A percentile compares a stretch with the other conserved stretches of the same genome.
Conservation (phyloP, 2,888 invertebrate species). For the Hipparchia semele region DNA sequence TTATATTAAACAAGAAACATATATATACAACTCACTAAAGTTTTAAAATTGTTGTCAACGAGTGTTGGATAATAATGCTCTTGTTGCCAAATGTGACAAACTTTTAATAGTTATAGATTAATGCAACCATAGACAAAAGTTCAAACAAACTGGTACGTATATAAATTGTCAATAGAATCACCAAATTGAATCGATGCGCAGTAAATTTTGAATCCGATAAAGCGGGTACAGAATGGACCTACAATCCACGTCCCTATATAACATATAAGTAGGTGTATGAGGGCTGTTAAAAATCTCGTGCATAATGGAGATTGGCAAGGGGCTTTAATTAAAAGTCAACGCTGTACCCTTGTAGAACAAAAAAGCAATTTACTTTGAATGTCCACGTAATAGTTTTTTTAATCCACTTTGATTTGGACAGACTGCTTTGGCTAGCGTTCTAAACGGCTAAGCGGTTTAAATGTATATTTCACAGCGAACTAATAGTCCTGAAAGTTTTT, state of each 20-base stretch:
- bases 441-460: constrained; percentile 26
- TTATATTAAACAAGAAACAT: too few relatives aligned
- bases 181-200: constrained; percentile 18
- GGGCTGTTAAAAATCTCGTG: constrained; percentile 71
- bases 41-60: too few relatives aligned
- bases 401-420: constrained; percentile 33
- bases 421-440: constrained; percentile 30
- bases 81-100: not conserved
- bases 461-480: constrained; percentile 24
- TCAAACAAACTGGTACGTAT: not conserved
- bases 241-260: constrained; percentile 19
- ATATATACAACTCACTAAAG: too few relatives aligned
- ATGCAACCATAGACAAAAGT: not conserved
- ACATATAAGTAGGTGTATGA: constrained; percentile 45
- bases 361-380: constrained; percentile 67
- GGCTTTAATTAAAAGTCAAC: constrained; percentile 80
- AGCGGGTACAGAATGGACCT: constrained; percentile 16
- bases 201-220: constrained; percentile 25
- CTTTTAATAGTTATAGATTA: not conserved
- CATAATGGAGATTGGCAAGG: constrained; percentile 71
- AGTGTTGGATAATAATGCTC: too few relatives aligned
- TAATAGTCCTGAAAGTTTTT: constrained; percentile 22
- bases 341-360: constrained; percentile 63
- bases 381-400: constrained; percentile 51
- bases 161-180: constrained; percentile 9